Conservation (phyloP, 2,888 invertebrate species). For the Cetonia aurata region DNA sequence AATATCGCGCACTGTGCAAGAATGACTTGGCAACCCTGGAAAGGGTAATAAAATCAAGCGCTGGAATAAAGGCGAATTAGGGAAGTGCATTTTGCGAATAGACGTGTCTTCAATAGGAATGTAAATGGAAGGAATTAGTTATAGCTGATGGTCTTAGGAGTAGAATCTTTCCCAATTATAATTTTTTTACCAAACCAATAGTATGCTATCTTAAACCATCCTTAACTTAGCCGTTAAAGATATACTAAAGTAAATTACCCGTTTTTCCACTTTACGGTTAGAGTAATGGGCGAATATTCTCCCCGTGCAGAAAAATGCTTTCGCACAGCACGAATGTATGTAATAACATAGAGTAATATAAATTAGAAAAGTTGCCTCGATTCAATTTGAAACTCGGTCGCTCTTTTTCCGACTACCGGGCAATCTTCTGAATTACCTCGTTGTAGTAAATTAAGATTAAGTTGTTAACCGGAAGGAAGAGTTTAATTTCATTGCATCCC, state of each 20-base stretch:
- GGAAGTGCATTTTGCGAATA: constrained; percentile 6
- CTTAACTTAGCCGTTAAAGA: too few species aligned
- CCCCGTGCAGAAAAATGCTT: background rate
- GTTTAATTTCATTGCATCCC: constrained; percentile 37
- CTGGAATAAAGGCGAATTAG: background rate
- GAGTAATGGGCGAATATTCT: constrained; percentile 4
- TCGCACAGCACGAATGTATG: background rate
- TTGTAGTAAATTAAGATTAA: constrained; percentile 40
- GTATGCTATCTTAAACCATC: background rate
- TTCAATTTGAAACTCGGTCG: constrained; percentile 32
- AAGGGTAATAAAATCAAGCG: constrained; percentile 2
- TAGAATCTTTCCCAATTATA: background rate
- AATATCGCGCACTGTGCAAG: background rate
- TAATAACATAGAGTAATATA: constrained; percentile 34
- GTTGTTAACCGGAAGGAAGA: constrained; percentile 38
- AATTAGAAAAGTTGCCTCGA: constrained; percentile 33
- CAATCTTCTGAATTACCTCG: constrained; percentile 38
- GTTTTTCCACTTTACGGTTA: background rate
- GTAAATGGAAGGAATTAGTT: background rate
- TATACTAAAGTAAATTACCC: background rate
- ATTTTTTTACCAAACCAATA: background rate
- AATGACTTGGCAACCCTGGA: too few species aligned
- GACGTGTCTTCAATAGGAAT: background rate
- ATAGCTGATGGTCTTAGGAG: background rate
- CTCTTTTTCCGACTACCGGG: constrained; percentile 3